Percentiles rank a stretch among this genome's conserved stretches.
phyloP scores from a whole-genome alignment of 1,140 invertebrate genomes.

The Drosophila repleta region DNA sequence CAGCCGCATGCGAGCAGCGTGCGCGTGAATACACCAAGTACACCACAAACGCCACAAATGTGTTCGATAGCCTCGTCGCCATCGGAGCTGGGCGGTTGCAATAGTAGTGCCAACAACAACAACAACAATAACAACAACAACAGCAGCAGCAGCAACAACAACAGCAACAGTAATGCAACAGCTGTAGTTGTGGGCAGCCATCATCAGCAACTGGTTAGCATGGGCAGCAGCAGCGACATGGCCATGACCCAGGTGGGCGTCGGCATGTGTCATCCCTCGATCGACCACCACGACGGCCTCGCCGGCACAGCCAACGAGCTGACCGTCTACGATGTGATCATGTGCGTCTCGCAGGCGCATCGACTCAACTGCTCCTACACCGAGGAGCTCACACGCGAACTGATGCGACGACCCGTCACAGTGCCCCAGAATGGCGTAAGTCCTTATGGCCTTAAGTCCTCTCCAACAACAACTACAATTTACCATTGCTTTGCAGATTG shows the following conservation, averaged over 20 bases:
- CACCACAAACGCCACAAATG: slow-evolving; percentile 84
- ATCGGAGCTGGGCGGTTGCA: slow-evolving; percentile 81
- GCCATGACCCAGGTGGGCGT: slow-evolving; percentile 64
- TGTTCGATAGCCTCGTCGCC: slow-evolving; percentile 84
- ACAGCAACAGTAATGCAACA: slow-evolving; percentile 77
- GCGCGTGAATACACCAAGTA: slow-evolving; percentile 81
- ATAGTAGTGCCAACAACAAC: slow-evolving; percentile 72
- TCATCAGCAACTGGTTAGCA: slow-evolving; percentile 57
- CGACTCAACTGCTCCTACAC: slow-evolving; percentile 95
- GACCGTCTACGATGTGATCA: slow-evolving; percentile 92
- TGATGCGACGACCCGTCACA: slow-evolving; percentile 85
- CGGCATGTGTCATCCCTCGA: slow-evolving; percentile 58
- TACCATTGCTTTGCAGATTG: slow-evolving; percentile 76
- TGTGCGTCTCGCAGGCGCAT: slow-evolving; percentile 95
- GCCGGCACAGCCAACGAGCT: slow-evolving; percentile 84
- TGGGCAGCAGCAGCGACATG: slow-evolving; percentile 56
- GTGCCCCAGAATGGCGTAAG: slow-evolving; percentile 84
- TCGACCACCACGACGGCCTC: slow-evolving; percentile 60
- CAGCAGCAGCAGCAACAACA: slow-evolving; percentile 55
- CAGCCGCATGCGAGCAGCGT: slow-evolving; percentile 69
- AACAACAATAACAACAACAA: slow-evolving; percentile 43
- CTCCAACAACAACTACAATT: not conserved
- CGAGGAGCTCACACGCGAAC: slow-evolving; percentile 92
- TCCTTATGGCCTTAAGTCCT: too few relatives aligned
- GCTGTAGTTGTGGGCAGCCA: slow-evolving; percentile 67